Evolutionary conservation across 2,888 invertebrate species (phyloP), one percentile per base, ranked within the genome.

Genomic region (Slavum lentiscoides): DNA sequence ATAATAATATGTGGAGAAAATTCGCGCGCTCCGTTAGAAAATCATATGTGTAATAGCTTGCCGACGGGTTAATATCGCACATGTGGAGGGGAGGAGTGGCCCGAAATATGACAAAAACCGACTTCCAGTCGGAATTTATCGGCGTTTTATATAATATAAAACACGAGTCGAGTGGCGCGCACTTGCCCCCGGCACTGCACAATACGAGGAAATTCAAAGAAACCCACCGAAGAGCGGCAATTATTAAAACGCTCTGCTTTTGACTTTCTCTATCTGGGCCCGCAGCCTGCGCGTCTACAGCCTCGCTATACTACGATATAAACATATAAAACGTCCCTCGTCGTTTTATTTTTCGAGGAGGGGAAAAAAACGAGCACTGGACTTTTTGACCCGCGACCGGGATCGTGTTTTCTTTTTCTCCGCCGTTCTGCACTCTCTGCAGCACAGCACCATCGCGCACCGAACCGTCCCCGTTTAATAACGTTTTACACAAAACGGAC

Each of bases 91-190:
- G 4, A 30, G 80, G 72, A 62, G 64, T 21, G 13, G 70, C n/a
- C 72, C 72, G 80, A 43, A 72, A 77, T 69, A 80, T 80, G 80
- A 80, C 80, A 80, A 80, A 80, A 80, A 80, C 80, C 62, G 80
- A 72, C 80, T 55, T 43, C 43, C 4, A 39, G 23, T 0, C 39
- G 62, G 64, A 72, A 80, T 80, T 80, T 80, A 80, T 80, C 39
- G 72, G 64, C 19, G 19, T 61, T 68, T 69, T 75, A 17, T 61
- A 53, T 15, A 8, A 21, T 58, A 53, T 37, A 17, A 9, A 13
- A 5, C 39, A 21, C 39, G 15, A 2, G n/a, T 58, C 55, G 72
- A 61, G 30, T 30, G 30, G 2, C n/a, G 72, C 59, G 59, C 19
- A 70, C 58, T 55, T 37, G 58, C 9, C 19, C 68, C 0, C 53